These are phyloP conservation scores for Leptatherina wallacei DNA, from an alignment of 2,797 vertebrate genomes.

Conservation along the genomic window DNA sequence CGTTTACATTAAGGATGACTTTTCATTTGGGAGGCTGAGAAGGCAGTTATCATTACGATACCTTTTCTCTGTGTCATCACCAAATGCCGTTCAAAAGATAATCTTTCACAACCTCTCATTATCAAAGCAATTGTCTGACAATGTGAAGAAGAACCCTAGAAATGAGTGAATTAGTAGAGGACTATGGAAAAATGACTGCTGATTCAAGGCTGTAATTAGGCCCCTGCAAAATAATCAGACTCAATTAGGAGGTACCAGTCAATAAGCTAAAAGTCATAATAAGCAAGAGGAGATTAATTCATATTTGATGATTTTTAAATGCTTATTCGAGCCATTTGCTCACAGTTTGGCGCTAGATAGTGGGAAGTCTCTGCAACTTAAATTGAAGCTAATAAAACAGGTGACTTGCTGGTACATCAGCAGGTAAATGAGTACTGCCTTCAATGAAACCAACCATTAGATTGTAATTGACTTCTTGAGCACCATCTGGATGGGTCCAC, in stretches of 20 bases:
- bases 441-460: conserved; percentile 48
- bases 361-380: conserved; percentile 18
- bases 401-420: conserved; percentile 65
- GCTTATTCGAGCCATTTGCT: conserved; percentile 44
- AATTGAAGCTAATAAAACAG: conserved; percentile 51
- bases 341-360: conserved; percentile 27
- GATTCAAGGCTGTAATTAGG: conserved; percentile 70
- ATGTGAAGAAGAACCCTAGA: conserved; percentile 58
- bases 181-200: conserved; percentile 69
- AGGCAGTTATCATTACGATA: conserved; percentile 70
- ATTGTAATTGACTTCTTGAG: conserved; percentile 37
- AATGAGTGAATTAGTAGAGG: conserved; percentile 65
- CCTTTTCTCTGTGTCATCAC: conserved; percentile 65
- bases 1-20: conserved; percentile 60
- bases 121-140: conserved; percentile 71
- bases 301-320: conserved; percentile 68
- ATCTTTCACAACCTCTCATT: conserved; percentile 70
- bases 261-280: conserved; percentile 61
- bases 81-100: conserved; percentile 66
- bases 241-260: conserved; percentile 70
- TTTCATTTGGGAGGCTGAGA: conserved; percentile 62
- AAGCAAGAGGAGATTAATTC: conserved; percentile 52
- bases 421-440: conserved; percentile 40
- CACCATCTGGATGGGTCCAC: conserved; percentile 19
- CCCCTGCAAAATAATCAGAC: conserved; percentile 75